phyloP scores from a whole-genome alignment of 2,113 vertebrate species.

The Sakesphorus luctuosus region DNA sequence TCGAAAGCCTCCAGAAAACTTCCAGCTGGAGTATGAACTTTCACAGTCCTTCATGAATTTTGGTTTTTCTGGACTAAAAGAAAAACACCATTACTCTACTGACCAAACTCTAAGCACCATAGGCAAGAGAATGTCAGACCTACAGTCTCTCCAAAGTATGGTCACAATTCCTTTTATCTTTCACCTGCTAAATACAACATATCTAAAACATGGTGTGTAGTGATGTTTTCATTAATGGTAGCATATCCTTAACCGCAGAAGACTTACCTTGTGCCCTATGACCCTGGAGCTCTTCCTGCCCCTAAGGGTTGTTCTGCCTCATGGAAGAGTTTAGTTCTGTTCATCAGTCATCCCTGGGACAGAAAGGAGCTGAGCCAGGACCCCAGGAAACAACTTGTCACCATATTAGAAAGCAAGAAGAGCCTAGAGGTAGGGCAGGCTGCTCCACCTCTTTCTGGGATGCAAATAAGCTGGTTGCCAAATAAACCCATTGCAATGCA shows the following conservation, averaged over 20 bases:
- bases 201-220: fast-evolving
- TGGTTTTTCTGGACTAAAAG: slow-evolving; percentile 80
- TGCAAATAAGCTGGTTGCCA: background rate
- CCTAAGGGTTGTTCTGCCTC: background rate
- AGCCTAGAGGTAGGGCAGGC: background rate
- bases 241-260: background rate
- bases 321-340: background rate
- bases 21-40: slow-evolving; percentile 95
- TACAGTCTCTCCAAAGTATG: background rate
- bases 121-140: background rate
- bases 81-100: background rate
- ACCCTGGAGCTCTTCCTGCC: background rate
- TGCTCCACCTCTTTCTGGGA: background rate
- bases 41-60: slow-evolving; percentile 93
- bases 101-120: background rate
- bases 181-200: background rate
- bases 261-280: background rate
- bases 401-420: background rate
- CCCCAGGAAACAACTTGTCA: background rate
- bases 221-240: background rate
- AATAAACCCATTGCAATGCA: background rate
- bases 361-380: background rate
- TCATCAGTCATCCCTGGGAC: background rate
- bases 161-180: background rate
- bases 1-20: slow-evolving; percentile 95